A percentile compares a stretch with the other conserved stretches of the same genome.
Conservation (phyloP, 2,888 invertebrate species). For the Tanypteryx hageni region DNA sequence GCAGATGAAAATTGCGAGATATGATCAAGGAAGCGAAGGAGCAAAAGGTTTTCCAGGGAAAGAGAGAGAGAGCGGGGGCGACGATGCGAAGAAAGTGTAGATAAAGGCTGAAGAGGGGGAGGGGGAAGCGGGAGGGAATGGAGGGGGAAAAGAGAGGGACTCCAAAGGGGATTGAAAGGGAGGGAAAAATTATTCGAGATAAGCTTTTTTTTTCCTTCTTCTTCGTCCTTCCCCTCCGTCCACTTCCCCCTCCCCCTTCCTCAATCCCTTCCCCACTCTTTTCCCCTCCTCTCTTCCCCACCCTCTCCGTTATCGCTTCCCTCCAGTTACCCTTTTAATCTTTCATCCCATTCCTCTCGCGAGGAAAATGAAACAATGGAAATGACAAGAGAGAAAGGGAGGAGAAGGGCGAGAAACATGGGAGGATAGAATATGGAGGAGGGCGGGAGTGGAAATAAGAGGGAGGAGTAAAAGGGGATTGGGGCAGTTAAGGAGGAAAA, state of each 20-base stretch:
- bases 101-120: background rate
- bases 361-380: constrained; percentile 58
- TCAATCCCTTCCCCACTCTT: background rate
- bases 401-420: background rate
- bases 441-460: background rate
- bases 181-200: constrained; percentile 2
- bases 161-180: background rate
- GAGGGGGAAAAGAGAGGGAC: background rate
- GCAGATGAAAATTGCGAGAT: constrained; percentile 13
- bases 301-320: background rate
- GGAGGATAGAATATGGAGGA: background rate
- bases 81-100: constrained; percentile 7
- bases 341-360: constrained; percentile 41
- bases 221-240: background rate
- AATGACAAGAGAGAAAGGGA: background rate
- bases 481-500: constrained; percentile 54
- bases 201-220: background rate
- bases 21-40: constrained; percentile 4
- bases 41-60: background rate
- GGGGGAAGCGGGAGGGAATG: background rate
- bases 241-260: background rate
- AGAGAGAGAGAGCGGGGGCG: background rate
- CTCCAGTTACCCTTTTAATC: constrained; percentile 11
- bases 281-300: background rate
- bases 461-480: background rate